phyloP scores from a whole-genome alignment of 1,140 invertebrate genomes.

The Drosophila sp. region DNA sequence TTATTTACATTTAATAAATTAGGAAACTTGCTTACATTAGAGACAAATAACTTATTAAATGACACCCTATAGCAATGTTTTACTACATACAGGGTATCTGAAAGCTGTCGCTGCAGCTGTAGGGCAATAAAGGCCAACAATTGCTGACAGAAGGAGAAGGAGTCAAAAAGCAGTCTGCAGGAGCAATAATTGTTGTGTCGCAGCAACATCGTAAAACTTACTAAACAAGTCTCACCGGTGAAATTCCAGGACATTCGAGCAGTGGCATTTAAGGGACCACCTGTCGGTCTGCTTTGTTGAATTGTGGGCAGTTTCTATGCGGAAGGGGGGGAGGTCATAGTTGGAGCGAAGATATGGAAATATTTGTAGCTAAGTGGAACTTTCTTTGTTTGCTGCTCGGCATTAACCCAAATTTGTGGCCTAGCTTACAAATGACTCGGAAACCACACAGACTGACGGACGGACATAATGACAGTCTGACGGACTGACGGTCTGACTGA shows the following conservation, averaged over 20 bases:
- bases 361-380: slow-evolving; percentile 37
- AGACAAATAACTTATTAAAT: neutral
- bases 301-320: neutral
- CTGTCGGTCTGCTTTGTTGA: slow-evolving; percentile 37
- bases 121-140: slow-evolving; percentile 60
- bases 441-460: slow-evolving; percentile 53
- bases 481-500: neutral
- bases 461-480: slow-evolving; percentile 20
- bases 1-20: no score
- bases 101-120: slow-evolving; percentile 30
- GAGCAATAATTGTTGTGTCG: slow-evolving; percentile 59
- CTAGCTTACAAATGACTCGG: slow-evolving; percentile 59
- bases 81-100: neutral
- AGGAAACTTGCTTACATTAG: no score
- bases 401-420: slow-evolving; percentile 71
- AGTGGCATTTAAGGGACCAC: slow-evolving; percentile 56
- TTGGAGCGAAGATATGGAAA: slow-evolving; percentile 13
- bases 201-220: slow-evolving; percentile 65
- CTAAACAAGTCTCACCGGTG: slow-evolving; percentile 64
- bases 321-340: slow-evolving; percentile 15
- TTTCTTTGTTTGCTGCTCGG: slow-evolving; percentile 53
- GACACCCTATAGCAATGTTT: no score
- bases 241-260: slow-evolving; percentile 44
- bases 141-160: slow-evolving; percentile 6
- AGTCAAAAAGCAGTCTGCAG: slow-evolving; percentile 22